phyloP scores from a whole-genome alignment of 2,113 vertebrate genomes.

The Bambusicola thoracicus region DNA sequence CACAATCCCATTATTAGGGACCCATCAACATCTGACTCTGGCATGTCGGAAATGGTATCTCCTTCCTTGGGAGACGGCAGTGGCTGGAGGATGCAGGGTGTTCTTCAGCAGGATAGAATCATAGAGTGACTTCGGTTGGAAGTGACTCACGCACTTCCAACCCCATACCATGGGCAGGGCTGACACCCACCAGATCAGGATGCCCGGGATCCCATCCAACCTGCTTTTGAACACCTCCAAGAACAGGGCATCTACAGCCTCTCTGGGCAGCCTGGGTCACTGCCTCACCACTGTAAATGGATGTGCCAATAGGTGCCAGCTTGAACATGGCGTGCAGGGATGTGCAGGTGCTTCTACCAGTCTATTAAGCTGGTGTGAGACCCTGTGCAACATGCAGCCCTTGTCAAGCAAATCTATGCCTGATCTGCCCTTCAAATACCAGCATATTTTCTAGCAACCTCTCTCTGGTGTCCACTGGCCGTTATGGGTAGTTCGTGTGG shows the following conservation, averaged over 20 bases:
- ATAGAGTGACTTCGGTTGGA: no score
- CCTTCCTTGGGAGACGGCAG: neutral
- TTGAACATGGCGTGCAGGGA: rapidly evolving
- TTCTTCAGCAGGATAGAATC: neutral
- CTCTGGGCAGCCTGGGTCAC: no score
- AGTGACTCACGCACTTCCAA: no score
- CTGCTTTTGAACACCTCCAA: no score
- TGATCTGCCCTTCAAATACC: neutral
- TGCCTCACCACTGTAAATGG: no score
- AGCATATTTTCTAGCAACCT: neutral
- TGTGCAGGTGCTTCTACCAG: neutral
- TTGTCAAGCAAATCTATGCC: neutral
- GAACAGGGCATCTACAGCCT: no score
- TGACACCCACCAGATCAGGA: no score
- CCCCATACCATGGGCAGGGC: no score
- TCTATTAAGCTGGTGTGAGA: neutral
- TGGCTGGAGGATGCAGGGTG: neutral
- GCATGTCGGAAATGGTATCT: neutral
- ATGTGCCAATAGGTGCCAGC: neutral
- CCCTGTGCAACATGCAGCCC: neutral
- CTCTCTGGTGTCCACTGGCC: neutral
- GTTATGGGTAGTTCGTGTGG: neutral
- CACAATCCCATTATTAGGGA: rapidly evolving
- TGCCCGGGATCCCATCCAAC: no score
- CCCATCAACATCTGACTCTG: neutral